Conservation (phyloP, 2,797 vertebrate species). For the Sebastolobus altivelis region DNA sequence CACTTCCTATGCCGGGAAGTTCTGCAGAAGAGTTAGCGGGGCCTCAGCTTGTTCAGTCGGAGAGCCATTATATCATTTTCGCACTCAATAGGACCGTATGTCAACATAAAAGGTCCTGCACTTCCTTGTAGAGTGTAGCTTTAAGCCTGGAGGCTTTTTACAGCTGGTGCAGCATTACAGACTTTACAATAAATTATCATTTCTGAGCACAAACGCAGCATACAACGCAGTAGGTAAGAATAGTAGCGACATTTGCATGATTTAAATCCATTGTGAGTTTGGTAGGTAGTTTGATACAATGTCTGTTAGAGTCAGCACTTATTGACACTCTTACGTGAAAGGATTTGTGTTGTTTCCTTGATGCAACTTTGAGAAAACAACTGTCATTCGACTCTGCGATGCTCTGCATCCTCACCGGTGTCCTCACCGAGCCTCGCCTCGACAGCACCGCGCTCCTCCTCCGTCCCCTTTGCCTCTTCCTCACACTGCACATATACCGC, state of each 20-base stretch:
- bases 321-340: conserved; percentile 13
- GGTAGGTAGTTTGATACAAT: not conserved
- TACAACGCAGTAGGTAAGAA: not conserved
- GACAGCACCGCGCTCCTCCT: conserved; percentile 38
- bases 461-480: conserved; percentile 32
- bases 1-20: conserved; percentile 71
- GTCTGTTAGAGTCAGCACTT: conserved; percentile 5
- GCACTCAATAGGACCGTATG: conserved; percentile 53
- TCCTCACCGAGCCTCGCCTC: conserved; percentile 47
- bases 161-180: conserved; percentile 18
- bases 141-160: conserved; percentile 37
- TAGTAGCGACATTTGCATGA: not conserved
- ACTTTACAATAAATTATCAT: conserved; percentile 14
- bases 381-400: conserved; percentile 9
- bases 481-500: conserved; percentile 12
- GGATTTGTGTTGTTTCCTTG: conserved; percentile 11
- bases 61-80: conserved; percentile 65
- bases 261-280: not conserved
- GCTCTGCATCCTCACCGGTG: conserved; percentile 37
- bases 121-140: conserved; percentile 53
- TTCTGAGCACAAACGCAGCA: conserved; percentile 19
- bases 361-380: conserved; percentile 20
- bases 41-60: conserved; percentile 48
- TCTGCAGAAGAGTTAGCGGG: conserved; percentile 47
- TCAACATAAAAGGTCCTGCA: conserved; percentile 57